A percentile compares a stretch with the other conserved stretches of the same genome.
These are phyloP conservation scores for Petrosia ficiformis DNA, from an alignment of 37 sponge, comb jelly and placozoan species.

Conservation along the genomic window DNA sequence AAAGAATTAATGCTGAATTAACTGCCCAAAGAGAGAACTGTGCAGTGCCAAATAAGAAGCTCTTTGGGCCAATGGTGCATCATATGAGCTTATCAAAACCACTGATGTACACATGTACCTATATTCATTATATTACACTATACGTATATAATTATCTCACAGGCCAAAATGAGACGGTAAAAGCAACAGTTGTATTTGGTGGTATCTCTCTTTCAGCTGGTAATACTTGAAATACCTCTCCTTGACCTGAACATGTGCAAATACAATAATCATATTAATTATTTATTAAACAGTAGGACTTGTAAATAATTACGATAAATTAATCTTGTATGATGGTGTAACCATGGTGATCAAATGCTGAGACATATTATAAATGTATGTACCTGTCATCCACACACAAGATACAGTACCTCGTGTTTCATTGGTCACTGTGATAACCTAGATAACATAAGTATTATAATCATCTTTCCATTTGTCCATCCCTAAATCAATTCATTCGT, in stretches of 20 bases:
- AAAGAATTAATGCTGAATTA: too few relatives aligned
- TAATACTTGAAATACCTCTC: slow-evolving; percentile 44
- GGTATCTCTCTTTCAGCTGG: slow-evolving; percentile 70
- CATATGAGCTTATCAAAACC: too few relatives aligned
- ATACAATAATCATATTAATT: too few relatives aligned
- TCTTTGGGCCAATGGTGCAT: too few relatives aligned
- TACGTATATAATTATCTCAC: slow-evolving; percentile 17
- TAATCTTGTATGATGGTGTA: background rate
- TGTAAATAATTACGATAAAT: background rate
- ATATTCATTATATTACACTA: background rate
- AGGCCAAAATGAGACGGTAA: slow-evolving; percentile 77
- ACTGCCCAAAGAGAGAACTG: too few relatives aligned
- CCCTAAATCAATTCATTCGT: background rate
- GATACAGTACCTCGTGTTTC: slow-evolving; percentile 61
- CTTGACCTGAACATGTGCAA: background rate
- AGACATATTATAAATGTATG: background rate
- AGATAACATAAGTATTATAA: background rate
- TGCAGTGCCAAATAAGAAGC: too few relatives aligned
- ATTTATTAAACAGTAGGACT: too few relatives aligned
- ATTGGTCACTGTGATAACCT: slow-evolving; percentile 66
- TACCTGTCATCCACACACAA: slow-evolving; percentile 71
- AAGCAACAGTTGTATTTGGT: slow-evolving; percentile 62
- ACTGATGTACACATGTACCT: too few relatives aligned
- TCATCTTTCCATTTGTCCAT: background rate
- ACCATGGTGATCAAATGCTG: slow-evolving; percentile 1